Base-by-base conservation (phyloP, 2,113 vertebrate genomes). In the Gila orcuttii region DNA sequence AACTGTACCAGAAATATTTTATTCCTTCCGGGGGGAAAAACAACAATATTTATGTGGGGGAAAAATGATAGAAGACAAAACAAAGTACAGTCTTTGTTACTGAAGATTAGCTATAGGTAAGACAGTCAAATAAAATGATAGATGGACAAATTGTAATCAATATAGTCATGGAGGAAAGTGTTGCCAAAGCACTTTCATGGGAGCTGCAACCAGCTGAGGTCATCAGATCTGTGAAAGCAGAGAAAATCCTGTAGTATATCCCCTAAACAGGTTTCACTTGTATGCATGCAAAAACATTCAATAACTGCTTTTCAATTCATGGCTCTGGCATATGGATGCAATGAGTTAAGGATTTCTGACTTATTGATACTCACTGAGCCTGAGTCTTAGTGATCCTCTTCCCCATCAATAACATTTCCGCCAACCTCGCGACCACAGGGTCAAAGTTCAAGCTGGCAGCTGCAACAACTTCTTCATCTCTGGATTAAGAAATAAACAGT, bases 381-480 rank as follows among this genome's bases (percentile, higher is more conserved):
- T 96, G 94, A n/a, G 94, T 87, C 90, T 95, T 97, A 42, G 95
- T 94, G 86, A 97, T 92, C 55, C 52, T 83, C 82, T 90, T 93
- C n/a, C 96, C 96, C 0, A 85, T 85, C 9, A 92, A 87, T 88
- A 98, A 91, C 83, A 94, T 90, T 87, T 97, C 96, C 36, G 96
- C 96, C 6, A 97, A 83, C 39, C 87, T 85, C 50, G 95, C 88
- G 47, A 97, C 95, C 39, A 93, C 91, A 7, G 97, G 96, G 90
- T 97, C 97, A 0, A 94, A 96, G 93, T 96, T 94, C 88, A 98
- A 87, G 91, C 97, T 97, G 89, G 96, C 95, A 2, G 92, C 96
- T 64, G 96, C 97, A 3, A 96, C 94, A 90, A 97, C 96, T 3
- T 83, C 86, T 25, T 94, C 92, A 0, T 94, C 94, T 90, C 97